Base-by-base conservation (phyloP, 2,797 vertebrate genomes). In the Scarus forsteni region DNA sequence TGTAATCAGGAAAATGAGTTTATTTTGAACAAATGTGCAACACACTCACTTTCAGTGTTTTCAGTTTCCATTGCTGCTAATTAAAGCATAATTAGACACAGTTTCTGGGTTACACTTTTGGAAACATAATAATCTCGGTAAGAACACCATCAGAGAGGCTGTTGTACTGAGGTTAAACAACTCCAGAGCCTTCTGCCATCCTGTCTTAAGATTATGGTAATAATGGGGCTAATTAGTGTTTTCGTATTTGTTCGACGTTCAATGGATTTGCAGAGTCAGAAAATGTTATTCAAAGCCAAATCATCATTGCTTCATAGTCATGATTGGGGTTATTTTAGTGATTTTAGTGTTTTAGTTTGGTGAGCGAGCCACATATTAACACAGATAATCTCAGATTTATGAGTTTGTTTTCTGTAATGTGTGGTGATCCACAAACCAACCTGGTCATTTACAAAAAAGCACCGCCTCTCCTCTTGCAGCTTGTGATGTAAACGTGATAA, bases 21-120 rank as follows among this genome's bases (percentile, higher is more conserved):
- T 59, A 16, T 42, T 11, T 59, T 16, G 18, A 35, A 49, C 11
- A 51, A 42, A 45, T 64, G 54, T 59, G 42, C 39, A 58, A 10
- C 45, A 57, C n/a, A 13, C 38, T 63, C 45, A 8, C 14, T 39
- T 34, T 45, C 49, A 27, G 0, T 52, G 16, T 27, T 8, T 34
- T 13, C 38, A 19, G 12, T 63, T 57, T 34, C 13, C 54, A 10
- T 39, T 36, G 38, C 35, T 6, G 35, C 7, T 8, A 40, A 45
- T 16, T 7, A 18, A 35, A 50, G 19, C 8, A 5, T 34, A 43
- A 12, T 42, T 16, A 7, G 19, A n/a, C 11, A 3, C n/a, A 11
- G 15, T 45, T 35, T 15, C 38, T 49, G 27, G 15, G 38, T 44
- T n/a, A 3, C 19, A 11, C 15, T 36, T 46, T 43, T 14, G 27